A percentile compares a stretch with the other conserved stretches of the same genome.
Conservation (phyloP, 2,797 vertebrate species). For the Ptychobarbus kaznakovi region DNA sequence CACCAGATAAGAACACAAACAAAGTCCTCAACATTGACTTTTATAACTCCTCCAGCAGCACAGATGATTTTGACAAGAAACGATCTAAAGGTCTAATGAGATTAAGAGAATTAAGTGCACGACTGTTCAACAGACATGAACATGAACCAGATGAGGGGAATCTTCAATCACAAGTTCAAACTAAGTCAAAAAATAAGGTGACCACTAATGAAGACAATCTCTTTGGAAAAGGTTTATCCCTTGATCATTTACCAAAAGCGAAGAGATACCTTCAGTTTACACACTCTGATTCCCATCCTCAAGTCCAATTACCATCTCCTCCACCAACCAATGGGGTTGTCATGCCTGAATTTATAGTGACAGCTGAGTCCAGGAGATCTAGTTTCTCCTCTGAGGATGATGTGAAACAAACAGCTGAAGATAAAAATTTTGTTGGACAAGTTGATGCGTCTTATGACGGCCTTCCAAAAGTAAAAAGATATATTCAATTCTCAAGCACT, state of each 20-base stretch:
- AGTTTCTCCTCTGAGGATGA: slow-evolving; percentile 21
- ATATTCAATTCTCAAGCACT: slow-evolving; percentile 42
- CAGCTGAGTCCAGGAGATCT: slow-evolving; percentile 15
- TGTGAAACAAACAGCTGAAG: not conserved
- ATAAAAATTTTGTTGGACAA: slow-evolving; percentile 5
- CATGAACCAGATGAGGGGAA: slow-evolving; percentile 36
- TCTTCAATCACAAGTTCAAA: slow-evolving; percentile 11
- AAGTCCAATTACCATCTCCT: slow-evolving; percentile 13
- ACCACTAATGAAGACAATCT: slow-evolving; percentile 16
- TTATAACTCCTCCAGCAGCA: slow-evolving; percentile 60
- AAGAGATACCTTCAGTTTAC: slow-evolving; percentile 50
- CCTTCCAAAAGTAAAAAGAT: slow-evolving; percentile 48
- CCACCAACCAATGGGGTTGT: not conserved
- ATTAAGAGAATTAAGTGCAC: slow-evolving; percentile 46
- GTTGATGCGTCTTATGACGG: not conserved
- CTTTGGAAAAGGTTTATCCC: slow-evolving; percentile 20
- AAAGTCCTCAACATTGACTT: slow-evolving; percentile 55
- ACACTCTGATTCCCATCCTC: slow-evolving; percentile 16
- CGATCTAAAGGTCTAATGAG: slow-evolving; percentile 34
- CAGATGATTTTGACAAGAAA: slow-evolving; percentile 53
- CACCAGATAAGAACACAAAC: slow-evolving; percentile 30
- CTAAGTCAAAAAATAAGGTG: not conserved
- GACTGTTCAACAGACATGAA: slow-evolving; percentile 45
- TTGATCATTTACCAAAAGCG: slow-evolving; percentile 30
- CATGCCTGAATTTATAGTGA: not conserved